Base-by-base conservation (phyloP, 2,797 vertebrate species). In the Phyllotis vaccarum region DNA sequence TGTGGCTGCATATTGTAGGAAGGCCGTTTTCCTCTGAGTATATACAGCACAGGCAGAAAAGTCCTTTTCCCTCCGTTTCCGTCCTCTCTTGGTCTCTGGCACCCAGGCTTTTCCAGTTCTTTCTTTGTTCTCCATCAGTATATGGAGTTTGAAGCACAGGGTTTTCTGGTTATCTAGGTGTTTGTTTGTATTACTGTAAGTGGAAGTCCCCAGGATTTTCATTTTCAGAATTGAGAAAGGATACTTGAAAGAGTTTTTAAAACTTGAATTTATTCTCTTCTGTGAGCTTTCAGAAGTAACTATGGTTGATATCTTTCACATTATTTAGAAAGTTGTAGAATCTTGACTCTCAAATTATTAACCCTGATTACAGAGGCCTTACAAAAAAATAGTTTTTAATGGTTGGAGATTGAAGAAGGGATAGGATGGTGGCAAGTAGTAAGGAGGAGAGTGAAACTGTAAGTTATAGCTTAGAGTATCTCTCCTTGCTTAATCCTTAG, bases 141-240 rank as follows among this genome's bases (percentile, higher is more conserved):
- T 72, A 43, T 43, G 54, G 12, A 79, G 11, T 74, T 89, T 91
- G 83, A 56, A 70, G 62, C 49, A 43, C 60, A 74, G 83, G 16
- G 52, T 64, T 90, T 96, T 91, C 91, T 95, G 75, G 40, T 95
- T 90, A 46, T 74, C 56, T 90, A 49, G 62, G 56, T 54, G 81
- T 3, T 60, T 40, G 2, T 3, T 74, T 60, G 3, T 85, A 13
- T 79, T 80, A 62, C 75, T 91, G 16, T 89, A 86, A 89, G 80
- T 89, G 90, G 93, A 96, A 97, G 80, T 90, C 95, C 80, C 93
- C 89, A 70, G 92, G 64, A 66, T 95, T 94, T 95, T 96, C 72
- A 89, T 95, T 89, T 96, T 97, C 83, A 83, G 37, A 95, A 92
- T 66, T 81, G 82, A 96, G 74, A 89, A 31, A 78, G 13, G 9